Percentiles rank a stretch among this genome's conserved stretches.
phyloP scores from a whole-genome alignment of 2,888 invertebrate species.

The Achlya flavicornis region DNA sequence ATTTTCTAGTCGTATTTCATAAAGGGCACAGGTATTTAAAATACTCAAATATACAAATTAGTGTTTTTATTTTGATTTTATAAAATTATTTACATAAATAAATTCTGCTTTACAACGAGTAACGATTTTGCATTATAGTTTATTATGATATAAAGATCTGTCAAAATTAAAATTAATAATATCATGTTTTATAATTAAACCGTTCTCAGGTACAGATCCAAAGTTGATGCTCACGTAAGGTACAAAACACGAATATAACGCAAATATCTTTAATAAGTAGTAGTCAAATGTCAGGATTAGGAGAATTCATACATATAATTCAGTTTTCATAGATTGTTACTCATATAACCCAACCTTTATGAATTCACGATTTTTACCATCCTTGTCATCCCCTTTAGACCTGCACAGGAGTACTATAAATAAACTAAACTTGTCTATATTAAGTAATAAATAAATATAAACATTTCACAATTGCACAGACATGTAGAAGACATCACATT shows the following conservation, averaged over 20 bases:
- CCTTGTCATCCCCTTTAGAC: background rate
- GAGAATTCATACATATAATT: too few relatives aligned
- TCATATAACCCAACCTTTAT: too few relatives aligned
- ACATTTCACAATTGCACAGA: conserved; percentile 9
- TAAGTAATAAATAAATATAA: conserved; percentile 12
- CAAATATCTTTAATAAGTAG: background rate
- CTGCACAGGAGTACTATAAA: background rate
- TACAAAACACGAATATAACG: background rate
- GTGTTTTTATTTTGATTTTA: conserved; percentile 39
- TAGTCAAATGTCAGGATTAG: background rate
- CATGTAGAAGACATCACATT: conserved; percentile 15
- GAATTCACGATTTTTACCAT: background rate
- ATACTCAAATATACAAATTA: conserved; percentile 36
- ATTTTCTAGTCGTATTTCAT: background rate
- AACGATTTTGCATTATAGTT: conserved; percentile 1
- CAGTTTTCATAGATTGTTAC: too few relatives aligned
- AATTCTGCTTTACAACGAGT: conserved; percentile 15
- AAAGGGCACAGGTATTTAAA: conserved; percentile 35
- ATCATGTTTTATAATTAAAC: background rate
- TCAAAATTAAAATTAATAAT: conserved; percentile 5
- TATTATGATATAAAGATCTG: conserved; percentile 1
- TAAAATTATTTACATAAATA: conserved; percentile 28
- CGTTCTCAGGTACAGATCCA: background rate
- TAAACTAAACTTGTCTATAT: background rate
- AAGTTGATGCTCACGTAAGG: background rate